Evolutionary conservation across 2,113 vertebrate genomes (phyloP).

Genomic region (Pteronura brasiliensis): DNA sequence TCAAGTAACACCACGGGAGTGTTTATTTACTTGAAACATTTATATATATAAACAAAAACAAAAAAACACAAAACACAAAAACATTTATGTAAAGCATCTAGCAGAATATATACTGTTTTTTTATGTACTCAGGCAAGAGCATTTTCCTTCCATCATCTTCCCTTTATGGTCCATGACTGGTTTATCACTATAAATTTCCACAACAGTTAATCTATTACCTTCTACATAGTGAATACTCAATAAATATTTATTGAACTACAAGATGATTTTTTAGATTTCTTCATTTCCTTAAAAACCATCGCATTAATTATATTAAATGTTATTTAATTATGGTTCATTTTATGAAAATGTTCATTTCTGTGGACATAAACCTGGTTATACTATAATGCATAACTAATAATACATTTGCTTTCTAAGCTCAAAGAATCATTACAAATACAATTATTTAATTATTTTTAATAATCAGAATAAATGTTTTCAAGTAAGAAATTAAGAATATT

Average conservation of each 20-base stretch:
- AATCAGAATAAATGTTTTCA: background rate
- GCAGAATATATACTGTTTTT: background rate
- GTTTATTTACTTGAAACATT: background rate
- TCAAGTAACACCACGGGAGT: background rate
- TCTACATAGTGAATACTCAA: background rate
- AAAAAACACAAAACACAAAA: background rate
- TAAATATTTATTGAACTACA: conserved; percentile 6
- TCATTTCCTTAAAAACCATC: background rate
- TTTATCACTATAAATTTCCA: background rate
- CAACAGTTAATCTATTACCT: background rate
- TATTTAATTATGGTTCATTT: background rate
- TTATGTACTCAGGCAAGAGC: background rate
- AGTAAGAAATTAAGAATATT: background rate
- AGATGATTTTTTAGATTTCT: background rate
- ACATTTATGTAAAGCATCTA: background rate
- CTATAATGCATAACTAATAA: background rate
- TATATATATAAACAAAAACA: background rate
- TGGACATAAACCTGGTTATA: background rate
- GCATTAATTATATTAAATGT: background rate
- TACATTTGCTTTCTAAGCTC: background rate
- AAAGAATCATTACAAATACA: background rate
- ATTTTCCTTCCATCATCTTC: background rate
- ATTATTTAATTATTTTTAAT: background rate
- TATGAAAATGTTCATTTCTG: background rate
- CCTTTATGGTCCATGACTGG: background rate